Base-by-base conservation (phyloP, 2,113 vertebrate species). In the Hyaena hyaena region DNA sequence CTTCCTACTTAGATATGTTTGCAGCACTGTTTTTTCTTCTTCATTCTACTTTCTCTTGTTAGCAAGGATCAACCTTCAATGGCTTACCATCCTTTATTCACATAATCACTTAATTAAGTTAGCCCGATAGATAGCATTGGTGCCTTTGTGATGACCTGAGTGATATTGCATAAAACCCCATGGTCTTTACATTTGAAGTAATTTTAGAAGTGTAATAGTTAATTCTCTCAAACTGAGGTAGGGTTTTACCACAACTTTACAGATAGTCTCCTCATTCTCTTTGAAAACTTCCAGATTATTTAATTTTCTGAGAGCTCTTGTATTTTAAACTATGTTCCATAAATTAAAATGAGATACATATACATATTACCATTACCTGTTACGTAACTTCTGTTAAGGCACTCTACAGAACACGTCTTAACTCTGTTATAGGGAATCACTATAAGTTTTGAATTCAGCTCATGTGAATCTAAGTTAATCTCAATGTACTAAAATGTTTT, bases 401-500 rank as follows among this genome's bases (percentile, higher is more conserved):
- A 17, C 33, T 83, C 17, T 71, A 23, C 4, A 21, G 24, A 79
- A 63, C 77, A 77, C 23, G 69, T 69, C 93, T 69, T 69, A 93
- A 68, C 5, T 66, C 39, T 74, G 28, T 61, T 24, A 53, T 68
- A 11, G 9, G 48, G 17, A 74, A 45, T 81, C 17, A 63, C 31
- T 65, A 43, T 61, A 74, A 76, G 39, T 82, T 19, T 73, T 92
- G 19, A 76, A 81, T 92, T 81, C 3, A 50, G 15, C 19, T 69
- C 10, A 26, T 31, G 2, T 50, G 24, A 88, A 24, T 71, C 15
- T 84, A n/a, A 71, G 35, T 88, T 88, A 88, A 88, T 73, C 11
- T 23, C 35, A 86, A 76, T 92, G 19, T 90, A 68, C 35, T 81
- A 81, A 93, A 94, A 61, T 88, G 15, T 33, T 58, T 58, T 93